Evolutionary conservation across 1,140 invertebrate genomes (phyloP).

Genomic region (Drosophila murphyi): DNA sequence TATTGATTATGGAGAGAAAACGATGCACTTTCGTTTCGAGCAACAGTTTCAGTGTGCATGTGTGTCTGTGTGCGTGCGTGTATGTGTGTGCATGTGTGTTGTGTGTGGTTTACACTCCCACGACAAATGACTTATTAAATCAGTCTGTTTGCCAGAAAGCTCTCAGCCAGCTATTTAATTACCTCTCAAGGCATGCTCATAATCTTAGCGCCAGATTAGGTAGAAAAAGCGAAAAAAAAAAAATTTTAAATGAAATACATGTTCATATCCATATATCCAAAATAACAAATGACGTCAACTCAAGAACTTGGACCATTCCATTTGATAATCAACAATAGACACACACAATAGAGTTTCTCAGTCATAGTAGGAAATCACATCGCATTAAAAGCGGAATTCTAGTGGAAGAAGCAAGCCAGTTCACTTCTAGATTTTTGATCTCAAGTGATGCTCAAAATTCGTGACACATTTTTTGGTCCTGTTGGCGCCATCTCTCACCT

Average conservation of each 20-base stretch:
- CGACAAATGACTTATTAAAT: conserved; percentile 43
- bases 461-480: not conserved
- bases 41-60: conserved; percentile 13
- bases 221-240: conserved; percentile 20
- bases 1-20: not conserved
- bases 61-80: not conserved
- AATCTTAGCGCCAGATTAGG: conserved; percentile 56
- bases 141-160: conserved; percentile 28
- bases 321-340: conserved; percentile 32
- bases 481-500: not conserved
- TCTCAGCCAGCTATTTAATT: conserved; percentile 33
- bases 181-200: conserved; percentile 47
- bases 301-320: conserved; percentile 53
- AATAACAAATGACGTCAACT: conserved; percentile 68
- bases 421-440: not conserved
- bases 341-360: conserved; percentile 35
- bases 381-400: not conserved
- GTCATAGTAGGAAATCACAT: conserved; percentile 12
- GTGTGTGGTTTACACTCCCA: conserved; percentile 22
- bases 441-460: not conserved
- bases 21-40: not conserved
- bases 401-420: not conserved
- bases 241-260: conserved; percentile 8
- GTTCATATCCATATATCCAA: conserved; percentile 12
- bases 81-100: not conserved